Conservation (phyloP, 2,797 vertebrate genomes). For the Scomberomorus guttatus region DNA sequence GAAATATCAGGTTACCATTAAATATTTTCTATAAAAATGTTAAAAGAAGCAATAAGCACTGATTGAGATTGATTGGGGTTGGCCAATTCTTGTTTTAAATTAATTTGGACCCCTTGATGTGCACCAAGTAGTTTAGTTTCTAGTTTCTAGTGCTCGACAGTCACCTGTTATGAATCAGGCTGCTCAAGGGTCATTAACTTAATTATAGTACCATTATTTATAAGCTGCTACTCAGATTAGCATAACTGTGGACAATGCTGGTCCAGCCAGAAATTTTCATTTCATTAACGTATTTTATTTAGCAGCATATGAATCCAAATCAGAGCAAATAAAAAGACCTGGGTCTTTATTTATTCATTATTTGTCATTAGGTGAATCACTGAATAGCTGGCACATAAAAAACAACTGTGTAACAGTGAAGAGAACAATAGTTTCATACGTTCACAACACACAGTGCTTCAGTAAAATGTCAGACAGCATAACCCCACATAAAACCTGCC, state of each 20-base stretch:
- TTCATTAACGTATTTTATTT: not conserved
- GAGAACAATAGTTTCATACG: not conserved
- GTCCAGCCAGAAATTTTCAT: not conserved
- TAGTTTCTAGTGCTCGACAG: not conserved
- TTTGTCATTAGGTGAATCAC: not conserved
- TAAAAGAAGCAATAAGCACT: not conserved
- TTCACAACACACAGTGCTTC: not conserved
- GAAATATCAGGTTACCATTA: not conserved
- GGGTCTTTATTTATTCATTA: not conserved
- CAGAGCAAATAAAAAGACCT: not conserved
- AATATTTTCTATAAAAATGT: not conserved
- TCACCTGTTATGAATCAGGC: not conserved
- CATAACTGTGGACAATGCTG: too few species aligned
- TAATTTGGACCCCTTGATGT: not conserved
- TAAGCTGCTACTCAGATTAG: not conserved
- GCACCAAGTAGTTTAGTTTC: not conserved
- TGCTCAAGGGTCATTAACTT: slow-evolving; percentile 5
- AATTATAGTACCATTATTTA: not conserved
- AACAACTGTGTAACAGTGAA: not conserved
- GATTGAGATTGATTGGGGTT: not conserved
- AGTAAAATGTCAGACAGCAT: not conserved
- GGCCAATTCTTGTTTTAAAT: not conserved
- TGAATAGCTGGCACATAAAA: slow-evolving; percentile 1
- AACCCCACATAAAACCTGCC: not conserved
- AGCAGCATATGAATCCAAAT: not conserved